Evolutionary conservation across 2,888 invertebrate species (phyloP).

Genomic region (Apodemia hepburni): DNA sequence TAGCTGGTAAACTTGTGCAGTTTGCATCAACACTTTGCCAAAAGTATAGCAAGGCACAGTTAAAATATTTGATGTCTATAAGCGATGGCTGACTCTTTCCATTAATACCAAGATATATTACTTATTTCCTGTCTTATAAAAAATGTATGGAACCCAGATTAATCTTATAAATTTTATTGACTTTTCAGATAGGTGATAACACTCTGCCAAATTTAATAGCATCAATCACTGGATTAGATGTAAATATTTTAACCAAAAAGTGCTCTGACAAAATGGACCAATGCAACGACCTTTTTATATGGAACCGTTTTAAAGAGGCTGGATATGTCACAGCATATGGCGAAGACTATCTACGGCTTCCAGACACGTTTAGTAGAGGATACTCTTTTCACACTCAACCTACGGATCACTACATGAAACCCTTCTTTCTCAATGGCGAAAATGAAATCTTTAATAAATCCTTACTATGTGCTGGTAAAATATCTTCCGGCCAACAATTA

Average conservation of each 20-base stretch:
- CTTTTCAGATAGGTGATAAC: conserved; percentile 88
- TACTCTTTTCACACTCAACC: conserved; percentile 86
- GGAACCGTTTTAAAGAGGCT: conserved; percentile 85
- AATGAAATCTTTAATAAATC: conserved; percentile 66
- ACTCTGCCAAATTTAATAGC: conserved; percentile 95
- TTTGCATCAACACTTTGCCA: no score
- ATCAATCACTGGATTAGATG: conserved; percentile 84
- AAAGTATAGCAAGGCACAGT: no score
- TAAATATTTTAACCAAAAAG: conserved; percentile 72
- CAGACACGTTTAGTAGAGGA: conserved; percentile 83
- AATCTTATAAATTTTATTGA: not conserved
- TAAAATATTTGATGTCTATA: no score
- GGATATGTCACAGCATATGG: conserved; percentile 90
- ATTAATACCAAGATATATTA: no score
- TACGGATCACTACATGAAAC: conserved; percentile 90
- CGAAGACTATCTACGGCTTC: conserved; percentile 84
- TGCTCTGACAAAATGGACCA: conserved; percentile 73
- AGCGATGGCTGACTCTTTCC: no score
- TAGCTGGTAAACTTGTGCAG: no score
- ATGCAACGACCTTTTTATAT: conserved; percentile 87
- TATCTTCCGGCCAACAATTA: conserved; percentile 84
- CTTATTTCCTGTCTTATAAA: no score
- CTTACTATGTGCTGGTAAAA: conserved; percentile 65
- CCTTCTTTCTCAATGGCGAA: conserved; percentile 86
- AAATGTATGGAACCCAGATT: no score